Evolutionary conservation across 64 coral and sea anemone species (phyloP).

Genomic region (Stylophora pistillata): DNA sequence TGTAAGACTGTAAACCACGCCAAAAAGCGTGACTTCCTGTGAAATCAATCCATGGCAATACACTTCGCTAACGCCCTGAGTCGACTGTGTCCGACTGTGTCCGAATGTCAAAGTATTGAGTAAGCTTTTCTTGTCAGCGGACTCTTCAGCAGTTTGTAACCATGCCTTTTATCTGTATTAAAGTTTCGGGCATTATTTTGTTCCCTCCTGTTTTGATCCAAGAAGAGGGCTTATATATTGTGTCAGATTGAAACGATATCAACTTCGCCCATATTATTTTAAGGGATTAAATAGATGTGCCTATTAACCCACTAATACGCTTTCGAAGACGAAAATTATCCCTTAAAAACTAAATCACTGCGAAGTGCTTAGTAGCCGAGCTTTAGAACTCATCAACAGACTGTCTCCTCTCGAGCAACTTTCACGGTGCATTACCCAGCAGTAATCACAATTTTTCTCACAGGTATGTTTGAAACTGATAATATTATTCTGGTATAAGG

Average conservation of each 20-base stretch:
- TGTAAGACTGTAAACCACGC: background rate
- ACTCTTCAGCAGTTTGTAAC: background rate
- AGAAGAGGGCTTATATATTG: background rate
- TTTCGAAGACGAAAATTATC: too few species aligned
- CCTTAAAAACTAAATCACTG: background rate
- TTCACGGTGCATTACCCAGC: background rate
- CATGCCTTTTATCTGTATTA: background rate
- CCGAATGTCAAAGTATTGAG: conserved; percentile 14
- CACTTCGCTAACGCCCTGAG: background rate
- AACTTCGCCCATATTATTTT: too few species aligned
- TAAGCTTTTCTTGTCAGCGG: conserved; percentile 13
- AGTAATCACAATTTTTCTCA: background rate
- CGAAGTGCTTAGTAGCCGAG: background rate
- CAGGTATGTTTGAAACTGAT: background rate
- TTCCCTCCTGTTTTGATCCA: too few species aligned
- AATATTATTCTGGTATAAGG: too few species aligned
- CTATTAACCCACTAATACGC: too few species aligned
- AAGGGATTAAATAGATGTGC: too few species aligned
- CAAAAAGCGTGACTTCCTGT: background rate
- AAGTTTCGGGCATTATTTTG: too few species aligned
- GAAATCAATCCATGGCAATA: background rate
- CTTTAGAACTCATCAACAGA: background rate
- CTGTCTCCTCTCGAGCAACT: background rate
- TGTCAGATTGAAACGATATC: too few species aligned
- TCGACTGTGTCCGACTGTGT: background rate